Evolutionary conservation across 2,797 vertebrate species (phyloP).

Genomic region (Martes flavigula): DNA sequence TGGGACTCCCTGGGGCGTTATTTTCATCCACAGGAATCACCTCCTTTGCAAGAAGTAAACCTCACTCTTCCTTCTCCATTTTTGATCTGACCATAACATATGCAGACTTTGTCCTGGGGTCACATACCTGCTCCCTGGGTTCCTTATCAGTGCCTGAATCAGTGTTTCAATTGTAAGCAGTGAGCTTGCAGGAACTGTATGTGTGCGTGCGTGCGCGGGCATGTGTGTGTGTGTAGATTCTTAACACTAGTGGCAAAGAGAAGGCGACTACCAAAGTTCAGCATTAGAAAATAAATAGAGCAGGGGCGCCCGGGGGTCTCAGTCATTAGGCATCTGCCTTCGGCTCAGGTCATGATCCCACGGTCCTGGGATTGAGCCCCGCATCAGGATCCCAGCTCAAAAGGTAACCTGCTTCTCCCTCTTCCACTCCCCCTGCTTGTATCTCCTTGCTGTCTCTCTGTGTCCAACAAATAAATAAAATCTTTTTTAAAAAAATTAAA

Average conservation of each 20-base stretch:
- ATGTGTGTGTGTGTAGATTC: not conserved
- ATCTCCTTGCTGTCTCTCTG: too few species aligned
- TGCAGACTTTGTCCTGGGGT: not conserved
- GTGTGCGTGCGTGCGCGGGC: too few species aligned
- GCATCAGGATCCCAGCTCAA: too few species aligned
- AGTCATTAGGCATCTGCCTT: too few species aligned
- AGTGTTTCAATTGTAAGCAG: not conserved
- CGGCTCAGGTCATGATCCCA: too few species aligned
- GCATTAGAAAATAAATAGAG: constrained; percentile 29
- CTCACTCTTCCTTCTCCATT: not conserved
- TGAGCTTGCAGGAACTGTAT: not conserved
- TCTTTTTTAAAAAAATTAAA: too few species aligned
- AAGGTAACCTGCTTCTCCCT: too few species aligned
- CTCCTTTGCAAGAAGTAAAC: constrained; percentile 16
- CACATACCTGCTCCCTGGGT: not conserved
- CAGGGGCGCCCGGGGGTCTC: too few species aligned
- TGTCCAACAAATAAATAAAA: too few species aligned
- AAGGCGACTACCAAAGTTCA: constrained; percentile 10
- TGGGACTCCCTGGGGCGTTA: constrained; percentile 4
- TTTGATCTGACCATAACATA: constrained; percentile 7
- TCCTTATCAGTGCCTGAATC: not conserved
- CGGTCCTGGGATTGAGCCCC: too few species aligned
- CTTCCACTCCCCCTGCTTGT: too few species aligned
- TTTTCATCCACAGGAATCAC: not conserved
- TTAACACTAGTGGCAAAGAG: not conserved